A percentile compares a stretch with the other conserved stretches of the same genome.
phyloP scores from a whole-genome alignment of 2,888 invertebrate species.

The Argyresthia albistria region DNA sequence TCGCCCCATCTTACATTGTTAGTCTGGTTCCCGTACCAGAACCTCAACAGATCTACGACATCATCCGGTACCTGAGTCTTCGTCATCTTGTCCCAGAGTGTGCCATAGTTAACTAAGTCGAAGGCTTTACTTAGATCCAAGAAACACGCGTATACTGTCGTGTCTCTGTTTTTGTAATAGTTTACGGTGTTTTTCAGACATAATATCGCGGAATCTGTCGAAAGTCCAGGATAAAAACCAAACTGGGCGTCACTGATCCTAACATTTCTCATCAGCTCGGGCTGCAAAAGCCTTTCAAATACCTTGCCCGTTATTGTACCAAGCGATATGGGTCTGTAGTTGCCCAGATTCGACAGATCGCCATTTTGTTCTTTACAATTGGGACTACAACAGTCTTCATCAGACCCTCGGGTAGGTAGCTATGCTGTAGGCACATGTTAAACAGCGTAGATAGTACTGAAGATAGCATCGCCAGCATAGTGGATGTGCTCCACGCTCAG shows the following conservation, averaged over 20 bases:
- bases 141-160: background rate
- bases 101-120: background rate
- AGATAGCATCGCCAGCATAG: too few species aligned
- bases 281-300: background rate
- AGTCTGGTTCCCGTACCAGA: background rate
- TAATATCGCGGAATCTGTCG: background rate
- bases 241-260: background rate
- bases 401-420: background rate
- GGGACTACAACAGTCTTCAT: background rate
- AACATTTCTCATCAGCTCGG: background rate
- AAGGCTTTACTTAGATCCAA: background rate
- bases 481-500: too few species aligned
- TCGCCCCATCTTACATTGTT: background rate
- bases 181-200: background rate
- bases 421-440: background rate
- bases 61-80: background rate
- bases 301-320: background rate
- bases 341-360: background rate
- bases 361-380: background rate
- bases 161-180: background rate
- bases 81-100: background rate
- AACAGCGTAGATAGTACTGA: background rate
- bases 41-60: background rate
- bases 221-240: background rate
- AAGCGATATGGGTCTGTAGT: background rate